Evolutionary conservation across 2,113 vertebrate species (phyloP).

Genomic region (Clarias batrachus): DNA sequence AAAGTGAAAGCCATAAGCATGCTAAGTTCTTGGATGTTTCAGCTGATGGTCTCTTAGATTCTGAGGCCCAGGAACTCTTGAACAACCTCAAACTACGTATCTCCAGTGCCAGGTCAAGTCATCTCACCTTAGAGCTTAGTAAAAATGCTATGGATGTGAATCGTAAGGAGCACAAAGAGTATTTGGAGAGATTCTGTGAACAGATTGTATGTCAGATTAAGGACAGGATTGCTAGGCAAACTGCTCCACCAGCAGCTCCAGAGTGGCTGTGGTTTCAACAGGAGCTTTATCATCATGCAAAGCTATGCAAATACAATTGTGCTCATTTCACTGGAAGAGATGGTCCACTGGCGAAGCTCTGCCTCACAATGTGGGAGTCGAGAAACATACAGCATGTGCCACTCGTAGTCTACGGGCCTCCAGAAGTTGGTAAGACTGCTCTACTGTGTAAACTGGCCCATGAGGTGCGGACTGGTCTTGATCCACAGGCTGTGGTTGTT

Average conservation of each 20-base stretch:
- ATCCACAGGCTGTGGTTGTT: constrained; percentile 56
- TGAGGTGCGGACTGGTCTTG: constrained; percentile 57
- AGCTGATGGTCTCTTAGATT: constrained; percentile 65
- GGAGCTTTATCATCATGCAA: constrained; percentile 69
- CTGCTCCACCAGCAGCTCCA: neutral
- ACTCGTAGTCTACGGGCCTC: constrained; percentile 68
- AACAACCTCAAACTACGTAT: constrained; percentile 69
- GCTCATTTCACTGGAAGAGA: constrained; percentile 67
- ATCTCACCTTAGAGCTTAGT: constrained; percentile 67
- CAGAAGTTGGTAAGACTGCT: constrained; percentile 77
- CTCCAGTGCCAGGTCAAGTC: constrained; percentile 15
- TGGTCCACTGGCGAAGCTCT: constrained; percentile 70
- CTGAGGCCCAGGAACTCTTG: constrained; percentile 70
- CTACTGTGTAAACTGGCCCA: constrained; percentile 73
- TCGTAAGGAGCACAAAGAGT: constrained; percentile 68
- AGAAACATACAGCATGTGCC: constrained; percentile 58
- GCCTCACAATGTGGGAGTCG: constrained; percentile 62
- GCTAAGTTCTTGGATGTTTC: constrained; percentile 66
- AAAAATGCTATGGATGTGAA: constrained; percentile 63
- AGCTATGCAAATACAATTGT: constrained; percentile 56
- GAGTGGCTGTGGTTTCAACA: constrained; percentile 55
- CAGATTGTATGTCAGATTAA: constrained; percentile 75
- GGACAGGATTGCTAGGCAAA: constrained; percentile 58
- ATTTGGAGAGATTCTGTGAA: constrained; percentile 73
- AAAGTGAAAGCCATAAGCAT: constrained; percentile 59